A percentile compares a stretch with the other conserved stretches of the same genome.
Conservation (phyloP, 1,140 invertebrate genomes). For the Heliconius hermathena region DNA sequence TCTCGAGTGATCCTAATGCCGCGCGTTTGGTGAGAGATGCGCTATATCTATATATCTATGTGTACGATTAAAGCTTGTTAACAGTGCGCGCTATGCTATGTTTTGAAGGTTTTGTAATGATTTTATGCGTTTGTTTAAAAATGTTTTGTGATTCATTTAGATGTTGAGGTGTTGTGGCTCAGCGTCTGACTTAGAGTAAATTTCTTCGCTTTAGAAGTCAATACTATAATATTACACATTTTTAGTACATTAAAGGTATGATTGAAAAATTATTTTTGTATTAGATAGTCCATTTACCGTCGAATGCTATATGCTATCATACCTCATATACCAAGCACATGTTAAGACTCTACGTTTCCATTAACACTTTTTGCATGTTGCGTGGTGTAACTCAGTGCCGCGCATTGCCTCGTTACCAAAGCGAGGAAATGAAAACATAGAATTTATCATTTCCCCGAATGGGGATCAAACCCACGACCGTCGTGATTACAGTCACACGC, state of each 20-base stretch:
- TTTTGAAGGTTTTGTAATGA: neutral
- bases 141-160: neutral
- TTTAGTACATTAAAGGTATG: too few relatives aligned
- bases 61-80: slow-evolving; percentile 2
- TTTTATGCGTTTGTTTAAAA: neutral
- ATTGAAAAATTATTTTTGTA: too few relatives aligned
- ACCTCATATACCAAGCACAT: too few relatives aligned
- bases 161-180: too few relatives aligned
- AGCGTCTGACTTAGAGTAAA: too few relatives aligned
- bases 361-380: neutral
- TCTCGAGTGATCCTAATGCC: slow-evolving; percentile 55
- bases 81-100: neutral
- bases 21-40: slow-evolving; percentile 28
- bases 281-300: too few relatives aligned
- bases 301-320: too few relatives aligned
- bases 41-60: neutral
- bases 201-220: too few relatives aligned
- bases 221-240: too few relatives aligned
- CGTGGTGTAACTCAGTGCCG: neutral
- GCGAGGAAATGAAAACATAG: neutral
- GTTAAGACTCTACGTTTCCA: too few relatives aligned
- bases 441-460: neutral
- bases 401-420: neutral
- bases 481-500: too few relatives aligned
- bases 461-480: too few relatives aligned